These are phyloP conservation scores for Drosophila paulistorum DNA, from an alignment of 1,140 invertebrate species.

Conservation along the genomic window DNA sequence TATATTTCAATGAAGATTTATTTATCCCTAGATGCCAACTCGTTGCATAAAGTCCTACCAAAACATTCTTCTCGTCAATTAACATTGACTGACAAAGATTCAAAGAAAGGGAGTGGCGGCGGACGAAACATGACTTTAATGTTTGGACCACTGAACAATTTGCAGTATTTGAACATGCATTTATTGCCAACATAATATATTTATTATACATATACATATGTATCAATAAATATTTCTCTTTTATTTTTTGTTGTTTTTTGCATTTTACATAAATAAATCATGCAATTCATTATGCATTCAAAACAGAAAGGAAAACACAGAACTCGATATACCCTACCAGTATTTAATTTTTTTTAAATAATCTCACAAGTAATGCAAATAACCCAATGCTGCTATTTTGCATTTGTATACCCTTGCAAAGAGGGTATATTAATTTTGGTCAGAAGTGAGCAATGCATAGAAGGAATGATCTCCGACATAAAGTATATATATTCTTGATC, in stretches of 20 bases:
- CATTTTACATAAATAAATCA: constrained; percentile 20
- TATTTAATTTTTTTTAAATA: too few relatives aligned
- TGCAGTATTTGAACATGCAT: constrained; percentile 47
- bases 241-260: constrained; percentile 30
- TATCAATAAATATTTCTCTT: constrained; percentile 51
- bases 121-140: constrained; percentile 35
- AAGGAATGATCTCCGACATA: too few relatives aligned
- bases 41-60: constrained; percentile 31
- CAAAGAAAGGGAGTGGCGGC: background rate
- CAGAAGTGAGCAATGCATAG: too few relatives aligned
- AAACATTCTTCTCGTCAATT: constrained; percentile 36
- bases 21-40: constrained; percentile 46
- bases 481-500: too few relatives aligned
- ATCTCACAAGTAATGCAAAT: too few relatives aligned
- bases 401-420: background rate
- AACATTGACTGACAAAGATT: constrained; percentile 35
- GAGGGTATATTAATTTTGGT: too few relatives aligned
- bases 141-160: constrained; percentile 55
- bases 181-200: constrained; percentile 39
- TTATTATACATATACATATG: too few relatives aligned
- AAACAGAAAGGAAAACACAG: too few relatives aligned
- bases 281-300: constrained; percentile 34
- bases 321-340: too few relatives aligned
- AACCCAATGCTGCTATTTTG: background rate
- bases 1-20: constrained; percentile 54